phyloP scores from a whole-genome alignment of 2,797 vertebrate species.

The Etheostoma perlongum region DNA sequence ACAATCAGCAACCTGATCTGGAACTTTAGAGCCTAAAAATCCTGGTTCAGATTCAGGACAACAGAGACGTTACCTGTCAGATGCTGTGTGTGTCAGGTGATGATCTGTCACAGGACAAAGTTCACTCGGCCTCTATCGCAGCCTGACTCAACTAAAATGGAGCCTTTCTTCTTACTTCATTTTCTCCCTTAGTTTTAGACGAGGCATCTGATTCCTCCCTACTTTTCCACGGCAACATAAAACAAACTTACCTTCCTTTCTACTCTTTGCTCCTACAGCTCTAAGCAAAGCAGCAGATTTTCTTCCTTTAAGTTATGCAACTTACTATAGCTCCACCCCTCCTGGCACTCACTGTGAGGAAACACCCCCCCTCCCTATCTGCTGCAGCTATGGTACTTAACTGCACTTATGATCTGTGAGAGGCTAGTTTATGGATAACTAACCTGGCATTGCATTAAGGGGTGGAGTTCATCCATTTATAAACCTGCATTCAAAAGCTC shows the following conservation, averaged over 20 bases:
- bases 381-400: not conserved
- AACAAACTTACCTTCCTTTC: constrained; percentile 57
- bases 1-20: not conserved
- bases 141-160: constrained; percentile 26
- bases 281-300: constrained; percentile 50
- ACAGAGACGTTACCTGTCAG: constrained; percentile 59
- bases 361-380: constrained; percentile 25
- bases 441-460: not conserved
- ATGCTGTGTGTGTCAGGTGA: constrained; percentile 19
- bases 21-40: not conserved
- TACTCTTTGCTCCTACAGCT: constrained; percentile 15
- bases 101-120: constrained; percentile 53
- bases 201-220: constrained; percentile 38
- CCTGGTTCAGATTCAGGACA: not conserved
- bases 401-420: not conserved
- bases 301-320: constrained; percentile 59
- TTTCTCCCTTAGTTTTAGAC: constrained; percentile 4
- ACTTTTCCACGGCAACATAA: constrained; percentile 44
- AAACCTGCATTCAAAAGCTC: constrained; percentile 12
- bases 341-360: constrained; percentile 19
- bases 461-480: not conserved
- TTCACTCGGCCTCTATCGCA: constrained; percentile 38
- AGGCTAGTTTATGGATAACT: constrained; percentile 5
- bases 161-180: constrained; percentile 22
- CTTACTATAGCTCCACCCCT: constrained; percentile 59